phyloP scores from a whole-genome alignment of 2,113 vertebrate genomes.

The Scatophagus argus region DNA sequence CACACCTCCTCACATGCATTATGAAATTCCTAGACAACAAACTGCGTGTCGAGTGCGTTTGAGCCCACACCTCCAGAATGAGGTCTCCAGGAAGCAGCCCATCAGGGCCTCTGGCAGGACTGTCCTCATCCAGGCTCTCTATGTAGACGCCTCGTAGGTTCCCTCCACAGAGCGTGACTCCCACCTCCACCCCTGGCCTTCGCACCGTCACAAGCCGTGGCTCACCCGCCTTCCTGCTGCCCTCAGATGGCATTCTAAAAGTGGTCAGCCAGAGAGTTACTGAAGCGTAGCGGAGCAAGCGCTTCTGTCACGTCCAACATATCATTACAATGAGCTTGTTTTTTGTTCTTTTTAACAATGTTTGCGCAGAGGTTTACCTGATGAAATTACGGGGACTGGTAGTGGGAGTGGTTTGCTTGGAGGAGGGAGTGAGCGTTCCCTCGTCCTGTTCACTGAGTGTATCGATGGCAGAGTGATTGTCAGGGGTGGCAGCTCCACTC shows the following conservation, averaged over 20 bases:
- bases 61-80: constrained; percentile 90
- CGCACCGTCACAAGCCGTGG: constrained; percentile 88
- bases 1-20: background rate
- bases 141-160: constrained; percentile 95
- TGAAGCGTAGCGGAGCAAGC: background rate
- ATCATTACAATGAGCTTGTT: background rate
- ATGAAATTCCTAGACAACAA: background rate
- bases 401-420: constrained; percentile 93
- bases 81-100: constrained; percentile 92
- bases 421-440: constrained; percentile 92
- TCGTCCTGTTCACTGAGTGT: constrained; percentile 97
- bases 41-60: background rate
- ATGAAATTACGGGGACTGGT: constrained; percentile 90
- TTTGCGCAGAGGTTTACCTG: constrained; percentile 79
- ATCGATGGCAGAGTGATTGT: constrained; percentile 92
- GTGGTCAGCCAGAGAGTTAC: background rate
- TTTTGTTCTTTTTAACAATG: background rate
- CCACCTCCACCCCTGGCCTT: constrained; percentile 92
- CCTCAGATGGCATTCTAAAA: constrained; percentile 84
- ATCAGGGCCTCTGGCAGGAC: constrained; percentile 89
- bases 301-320: background rate
- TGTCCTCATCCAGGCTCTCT: constrained; percentile 94
- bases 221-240: constrained; percentile 86
- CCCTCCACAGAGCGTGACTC: constrained; percentile 94
- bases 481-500: constrained; percentile 89